phyloP scores from a whole-genome alignment of 1,140 invertebrate genomes.

The Metopolophium dirhodum region DNA sequence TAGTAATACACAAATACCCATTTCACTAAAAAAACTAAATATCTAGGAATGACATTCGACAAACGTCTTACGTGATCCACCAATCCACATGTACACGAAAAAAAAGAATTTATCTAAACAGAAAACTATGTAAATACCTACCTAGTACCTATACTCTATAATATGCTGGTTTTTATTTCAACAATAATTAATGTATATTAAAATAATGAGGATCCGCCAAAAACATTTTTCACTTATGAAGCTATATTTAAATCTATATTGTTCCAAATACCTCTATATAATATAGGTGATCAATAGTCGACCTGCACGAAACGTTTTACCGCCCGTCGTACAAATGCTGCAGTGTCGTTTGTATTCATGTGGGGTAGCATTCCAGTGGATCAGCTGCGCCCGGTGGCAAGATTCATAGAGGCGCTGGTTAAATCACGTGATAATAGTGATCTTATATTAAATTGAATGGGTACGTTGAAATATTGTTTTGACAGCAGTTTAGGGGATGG shows the following conservation, averaged over 20 bases:
- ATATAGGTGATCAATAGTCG: not conserved
- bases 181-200: not conserved
- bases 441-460: not conserved
- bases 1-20: no score
- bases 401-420: not conserved
- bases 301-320: not conserved
- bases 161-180: no score
- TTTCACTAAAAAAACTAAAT: no score
- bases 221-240: not conserved
- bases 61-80: no score
- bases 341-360: not conserved
- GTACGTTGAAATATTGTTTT: not conserved
- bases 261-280: not conserved
- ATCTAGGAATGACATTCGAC: no score
- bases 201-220: not conserved
- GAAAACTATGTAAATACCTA: no score
- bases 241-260: not conserved
- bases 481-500: not conserved
- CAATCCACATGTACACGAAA: no score
- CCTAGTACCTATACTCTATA: no score
- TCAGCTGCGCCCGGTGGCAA: not conserved
- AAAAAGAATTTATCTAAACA: no score
- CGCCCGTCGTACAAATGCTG: not conserved
- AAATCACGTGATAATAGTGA: constrained; percentile 8
- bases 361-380: not conserved